These are phyloP conservation scores for Rhinichthys klamathensis DNA, from an alignment of 2,113 vertebrate genomes.

Conservation along the genomic window DNA sequence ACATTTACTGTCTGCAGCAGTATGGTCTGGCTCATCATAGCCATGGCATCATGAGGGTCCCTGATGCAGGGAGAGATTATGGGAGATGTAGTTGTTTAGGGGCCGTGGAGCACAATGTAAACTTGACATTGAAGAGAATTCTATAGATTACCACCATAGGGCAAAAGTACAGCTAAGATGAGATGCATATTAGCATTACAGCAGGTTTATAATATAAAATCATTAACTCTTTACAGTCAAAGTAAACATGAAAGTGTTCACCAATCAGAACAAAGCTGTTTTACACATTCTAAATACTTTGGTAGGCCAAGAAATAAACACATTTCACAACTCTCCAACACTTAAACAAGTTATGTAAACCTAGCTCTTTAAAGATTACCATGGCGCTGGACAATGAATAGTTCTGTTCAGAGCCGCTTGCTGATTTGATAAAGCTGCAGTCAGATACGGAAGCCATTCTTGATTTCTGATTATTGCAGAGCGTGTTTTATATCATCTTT, in stretches of 20 bases:
- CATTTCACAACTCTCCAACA: background rate
- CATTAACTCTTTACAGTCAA: too few relatives aligned
- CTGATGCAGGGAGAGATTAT: conserved; percentile 53
- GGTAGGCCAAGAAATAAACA: background rate
- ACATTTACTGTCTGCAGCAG: background rate
- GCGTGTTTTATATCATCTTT: conserved; percentile 7
- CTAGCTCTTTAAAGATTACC: background rate
- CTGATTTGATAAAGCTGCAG: conserved; percentile 14
- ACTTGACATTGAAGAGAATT: conserved; percentile 67
- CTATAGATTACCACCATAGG: conserved; percentile 51
- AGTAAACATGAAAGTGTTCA: background rate
- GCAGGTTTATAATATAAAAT: background rate
- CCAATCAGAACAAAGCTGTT: background rate
- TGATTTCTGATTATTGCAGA: conserved; percentile 14
- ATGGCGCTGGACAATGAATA: conserved; percentile 10
- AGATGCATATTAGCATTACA: background rate
- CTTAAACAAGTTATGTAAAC: conserved; percentile 11
- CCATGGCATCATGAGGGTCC: conserved; percentile 42
- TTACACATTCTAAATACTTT: background rate
- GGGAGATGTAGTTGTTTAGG: conserved; percentile 71
- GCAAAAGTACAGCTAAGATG: background rate
- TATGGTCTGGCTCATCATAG: conserved; percentile 33
- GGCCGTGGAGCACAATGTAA: conserved; percentile 67
- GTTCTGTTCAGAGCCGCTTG: conserved; percentile 7
- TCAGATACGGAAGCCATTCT: background rate